These are phyloP conservation scores for Notechis scutatus DNA, from an alignment of 2,113 vertebrate genomes.

Conservation along the genomic window DNA sequence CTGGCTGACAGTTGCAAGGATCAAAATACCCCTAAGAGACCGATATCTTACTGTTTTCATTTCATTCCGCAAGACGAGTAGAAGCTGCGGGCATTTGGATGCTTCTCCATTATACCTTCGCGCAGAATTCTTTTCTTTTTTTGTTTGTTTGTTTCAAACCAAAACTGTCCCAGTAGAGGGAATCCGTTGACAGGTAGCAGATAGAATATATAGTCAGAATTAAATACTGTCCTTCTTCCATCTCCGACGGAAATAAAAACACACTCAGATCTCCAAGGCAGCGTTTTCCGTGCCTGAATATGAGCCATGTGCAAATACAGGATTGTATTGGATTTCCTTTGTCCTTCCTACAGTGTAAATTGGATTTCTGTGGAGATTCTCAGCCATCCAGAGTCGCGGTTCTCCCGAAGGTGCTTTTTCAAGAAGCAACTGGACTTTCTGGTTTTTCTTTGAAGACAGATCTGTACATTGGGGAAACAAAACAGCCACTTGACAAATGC, in stretches of 20 bases:
- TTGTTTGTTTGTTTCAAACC: background rate
- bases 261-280: background rate
- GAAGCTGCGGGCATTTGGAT: background rate
- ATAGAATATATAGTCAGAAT: background rate
- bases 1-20: background rate
- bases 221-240: background rate
- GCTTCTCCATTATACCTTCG: background rate
- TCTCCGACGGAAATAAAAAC: background rate
- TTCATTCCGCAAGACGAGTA: background rate
- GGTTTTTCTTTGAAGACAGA: too few relatives aligned
- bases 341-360: background rate
- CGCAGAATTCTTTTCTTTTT: background rate
- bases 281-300: background rate
- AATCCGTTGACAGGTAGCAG: background rate
- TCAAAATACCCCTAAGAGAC: background rate
- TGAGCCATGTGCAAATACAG: background rate
- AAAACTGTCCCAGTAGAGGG: background rate
- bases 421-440: too few relatives aligned
- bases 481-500: too few relatives aligned
- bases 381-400: too few relatives aligned
- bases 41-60: background rate
- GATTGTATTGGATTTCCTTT: background rate
- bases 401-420: too few relatives aligned
- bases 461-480: too few relatives aligned
- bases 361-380: too few relatives aligned